phyloP scores from a whole-genome alignment of 2,888 invertebrate species.

The Hydroisotoma schaefferi region DNA sequence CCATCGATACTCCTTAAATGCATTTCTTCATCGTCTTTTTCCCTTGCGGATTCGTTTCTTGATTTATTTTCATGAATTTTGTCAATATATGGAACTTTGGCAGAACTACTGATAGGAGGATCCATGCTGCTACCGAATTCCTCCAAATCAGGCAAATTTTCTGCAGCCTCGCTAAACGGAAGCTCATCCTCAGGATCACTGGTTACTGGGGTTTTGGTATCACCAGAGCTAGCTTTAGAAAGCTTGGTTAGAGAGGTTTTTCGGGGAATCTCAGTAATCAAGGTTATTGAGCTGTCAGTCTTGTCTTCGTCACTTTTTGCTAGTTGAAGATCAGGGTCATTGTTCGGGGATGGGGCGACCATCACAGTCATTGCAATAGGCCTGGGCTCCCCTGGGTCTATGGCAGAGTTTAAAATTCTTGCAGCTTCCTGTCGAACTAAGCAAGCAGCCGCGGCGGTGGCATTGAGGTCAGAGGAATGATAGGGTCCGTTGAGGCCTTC shows the following conservation, averaged over 20 bases:
- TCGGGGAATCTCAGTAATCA: conserved; percentile 24
- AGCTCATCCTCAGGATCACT: conserved; percentile 46
- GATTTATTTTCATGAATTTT: conserved; percentile 18
- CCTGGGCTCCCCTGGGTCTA: conserved; percentile 36
- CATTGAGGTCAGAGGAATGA: conserved; percentile 50
- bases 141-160: conserved; percentile 40
- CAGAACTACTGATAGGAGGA: not conserved
- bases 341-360: conserved; percentile 41
- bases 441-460: conserved; percentile 36
- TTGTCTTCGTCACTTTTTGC: conserved; percentile 12
- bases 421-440: conserved; percentile 42
- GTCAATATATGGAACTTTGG: not conserved
- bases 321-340: conserved; percentile 7
- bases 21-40: conserved; percentile 35
- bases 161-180: conserved; percentile 43
- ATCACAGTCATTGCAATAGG: conserved; percentile 48
- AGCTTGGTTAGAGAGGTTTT: conserved; percentile 31
- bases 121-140: conserved; percentile 38
- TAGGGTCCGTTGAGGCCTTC: conserved; percentile 94
- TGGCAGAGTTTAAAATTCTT: conserved; percentile 37
- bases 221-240: conserved; percentile 33
- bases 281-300: conserved; percentile 28
- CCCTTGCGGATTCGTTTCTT: conserved; percentile 15
- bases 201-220: conserved; percentile 31
- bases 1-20: conserved; percentile 40